Evolutionary conservation across 2,113 vertebrate species (phyloP).

Genomic region (Psettodes erumei): DNA sequence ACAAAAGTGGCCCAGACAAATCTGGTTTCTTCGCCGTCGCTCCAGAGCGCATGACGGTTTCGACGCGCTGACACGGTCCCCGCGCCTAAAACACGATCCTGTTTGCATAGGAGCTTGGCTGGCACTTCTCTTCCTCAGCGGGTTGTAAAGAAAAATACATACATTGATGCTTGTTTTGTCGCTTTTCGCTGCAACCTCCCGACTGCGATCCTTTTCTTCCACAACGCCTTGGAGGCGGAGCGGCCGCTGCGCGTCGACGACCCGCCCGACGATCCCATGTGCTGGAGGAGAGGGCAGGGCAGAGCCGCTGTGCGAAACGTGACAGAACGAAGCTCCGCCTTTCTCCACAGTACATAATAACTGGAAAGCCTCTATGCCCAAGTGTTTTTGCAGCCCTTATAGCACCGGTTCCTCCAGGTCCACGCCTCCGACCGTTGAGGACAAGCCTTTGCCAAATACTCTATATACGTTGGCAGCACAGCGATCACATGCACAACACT

Average conservation of each 20-base stretch:
- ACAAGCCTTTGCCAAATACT: neutral
- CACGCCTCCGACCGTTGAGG: neutral
- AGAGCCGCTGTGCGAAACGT: conserved; percentile 51
- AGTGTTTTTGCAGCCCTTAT: conserved; percentile 4
- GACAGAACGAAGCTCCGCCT: conserved; percentile 60
- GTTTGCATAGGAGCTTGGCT: neutral
- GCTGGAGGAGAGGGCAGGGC: conserved; percentile 57
- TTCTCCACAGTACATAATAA: conserved; percentile 7
- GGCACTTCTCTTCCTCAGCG: neutral
- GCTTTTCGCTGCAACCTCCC: conserved; percentile 16
- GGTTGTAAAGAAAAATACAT: neutral
- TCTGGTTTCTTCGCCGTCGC: conserved; percentile 54
- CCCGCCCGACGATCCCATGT: conserved; percentile 66
- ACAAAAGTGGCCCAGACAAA: conserved; percentile 63
- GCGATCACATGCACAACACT: neutral
- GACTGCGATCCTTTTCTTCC: conserved; percentile 59
- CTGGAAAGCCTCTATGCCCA: conserved; percentile 32
- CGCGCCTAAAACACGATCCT: neutral
- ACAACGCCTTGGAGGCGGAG: conserved; percentile 76
- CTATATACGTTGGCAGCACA: neutral
- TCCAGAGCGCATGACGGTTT: conserved; percentile 9
- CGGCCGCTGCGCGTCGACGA: conserved; percentile 61
- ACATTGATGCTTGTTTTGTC: conserved; percentile 22
- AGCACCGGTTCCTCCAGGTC: neutral
- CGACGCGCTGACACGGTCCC: conserved; percentile 16